Evolutionary conservation across 1,140 invertebrate species (phyloP).

Genomic region (Caenorhabditis remanei): DNA sequence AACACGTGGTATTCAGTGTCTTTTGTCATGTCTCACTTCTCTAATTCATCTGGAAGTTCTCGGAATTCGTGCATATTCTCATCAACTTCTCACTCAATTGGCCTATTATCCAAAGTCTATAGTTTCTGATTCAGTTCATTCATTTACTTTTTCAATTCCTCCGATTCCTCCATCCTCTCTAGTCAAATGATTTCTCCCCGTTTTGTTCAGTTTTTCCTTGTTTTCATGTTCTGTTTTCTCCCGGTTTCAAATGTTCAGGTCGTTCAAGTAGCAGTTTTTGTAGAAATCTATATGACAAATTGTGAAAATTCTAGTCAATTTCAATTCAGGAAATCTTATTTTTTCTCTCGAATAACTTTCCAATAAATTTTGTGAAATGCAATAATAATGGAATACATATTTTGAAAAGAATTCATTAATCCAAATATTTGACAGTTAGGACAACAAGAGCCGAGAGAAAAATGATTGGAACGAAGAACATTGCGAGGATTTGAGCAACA

Average conservation of each 20-base stretch:
- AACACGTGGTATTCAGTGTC: background rate
- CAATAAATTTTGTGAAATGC: background rate
- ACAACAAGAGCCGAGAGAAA: background rate
- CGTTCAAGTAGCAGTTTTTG: background rate
- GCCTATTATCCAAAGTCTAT: slow-evolving; percentile 7
- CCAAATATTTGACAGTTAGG: slow-evolving; percentile 27
- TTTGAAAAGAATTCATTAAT: background rate
- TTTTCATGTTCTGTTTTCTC: background rate
- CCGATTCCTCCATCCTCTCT: background rate
- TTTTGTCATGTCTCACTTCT: slow-evolving; percentile 5
- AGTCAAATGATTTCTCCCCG: background rate
- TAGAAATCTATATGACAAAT: background rate
- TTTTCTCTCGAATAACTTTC: background rate
- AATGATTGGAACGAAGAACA: background rate
- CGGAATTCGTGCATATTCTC: slow-evolving; percentile 47
- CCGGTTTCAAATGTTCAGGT: slow-evolving; percentile 18
- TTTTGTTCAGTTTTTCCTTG: background rate
- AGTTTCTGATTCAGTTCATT: slow-evolving; percentile 27
- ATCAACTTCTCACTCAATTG: slow-evolving; percentile 17
- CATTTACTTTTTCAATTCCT: background rate
- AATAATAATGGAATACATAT: background rate
- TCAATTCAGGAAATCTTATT: background rate
- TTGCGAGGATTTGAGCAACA: background rate
- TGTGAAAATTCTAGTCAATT: slow-evolving; percentile 16
- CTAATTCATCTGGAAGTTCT: slow-evolving; percentile 10